Percentiles rank a stretch among this genome's conserved stretches.
These are phyloP conservation scores for Tapera naevia DNA, from an alignment of 2,797 vertebrate species.

Conservation along the genomic window DNA sequence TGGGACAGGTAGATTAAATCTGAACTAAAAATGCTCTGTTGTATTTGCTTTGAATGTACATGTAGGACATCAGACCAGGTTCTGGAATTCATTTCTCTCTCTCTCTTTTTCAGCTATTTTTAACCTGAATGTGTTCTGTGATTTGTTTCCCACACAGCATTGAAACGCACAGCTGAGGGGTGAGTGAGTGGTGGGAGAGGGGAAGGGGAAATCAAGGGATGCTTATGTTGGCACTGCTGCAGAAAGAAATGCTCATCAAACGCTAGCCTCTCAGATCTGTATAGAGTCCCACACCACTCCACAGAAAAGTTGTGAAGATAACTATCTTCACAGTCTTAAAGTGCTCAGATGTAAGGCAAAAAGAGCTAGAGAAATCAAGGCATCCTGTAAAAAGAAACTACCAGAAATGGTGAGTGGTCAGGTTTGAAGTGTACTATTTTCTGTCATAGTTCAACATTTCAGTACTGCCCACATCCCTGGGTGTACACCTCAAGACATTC, in stretches of 20 bases:
- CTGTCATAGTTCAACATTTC: neutral
- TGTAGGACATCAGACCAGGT: neutral
- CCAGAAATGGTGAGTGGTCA: neutral
- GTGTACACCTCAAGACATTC: neutral
- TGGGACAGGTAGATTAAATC: neutral
- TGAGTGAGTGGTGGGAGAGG: slow-evolving; percentile 8
- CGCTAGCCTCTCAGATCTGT: neutral
- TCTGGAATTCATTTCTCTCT: slow-evolving; percentile 41
- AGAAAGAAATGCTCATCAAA: neutral
- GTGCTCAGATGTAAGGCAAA: neutral
- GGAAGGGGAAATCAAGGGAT: neutral
- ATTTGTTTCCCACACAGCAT: slow-evolving; percentile 21
- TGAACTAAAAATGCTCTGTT: neutral
- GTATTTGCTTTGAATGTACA: neutral
- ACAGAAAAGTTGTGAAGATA: neutral
- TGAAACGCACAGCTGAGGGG: slow-evolving; percentile 1
- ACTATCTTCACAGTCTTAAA: neutral
- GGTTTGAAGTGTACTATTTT: neutral
- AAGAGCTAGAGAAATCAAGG: neutral
- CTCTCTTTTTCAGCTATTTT: slow-evolving; percentile 51
- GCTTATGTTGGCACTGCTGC: neutral
- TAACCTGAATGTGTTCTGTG: slow-evolving; percentile 26
- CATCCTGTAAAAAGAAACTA: neutral
- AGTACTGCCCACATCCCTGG: neutral
- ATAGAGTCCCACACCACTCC: neutral